Evolutionary conservation across 2,888 invertebrate species (phyloP).

Genomic region (Ophion slaviceki): DNA sequence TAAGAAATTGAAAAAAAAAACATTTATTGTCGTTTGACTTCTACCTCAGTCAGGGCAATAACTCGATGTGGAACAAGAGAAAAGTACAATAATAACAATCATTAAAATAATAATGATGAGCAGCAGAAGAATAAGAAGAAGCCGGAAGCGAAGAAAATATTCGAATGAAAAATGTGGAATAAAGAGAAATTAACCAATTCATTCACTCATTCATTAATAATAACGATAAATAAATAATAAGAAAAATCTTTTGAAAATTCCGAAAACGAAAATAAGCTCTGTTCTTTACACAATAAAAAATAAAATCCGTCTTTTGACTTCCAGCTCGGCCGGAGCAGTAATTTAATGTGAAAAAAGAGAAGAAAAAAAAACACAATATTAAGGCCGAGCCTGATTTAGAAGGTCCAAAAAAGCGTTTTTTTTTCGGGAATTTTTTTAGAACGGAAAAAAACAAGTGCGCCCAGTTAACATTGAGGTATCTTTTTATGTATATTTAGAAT

Average conservation of each 20-base stretch:
- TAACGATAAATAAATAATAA: neutral
- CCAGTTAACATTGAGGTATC: no score
- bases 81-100: neutral
- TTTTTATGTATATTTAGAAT: no score
- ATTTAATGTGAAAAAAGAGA: neutral
- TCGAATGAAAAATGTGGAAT: neutral
- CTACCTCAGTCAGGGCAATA: slow-evolving; percentile 13
- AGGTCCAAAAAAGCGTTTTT: no score
- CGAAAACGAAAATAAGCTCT: neutral
- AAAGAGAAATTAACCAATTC: neutral
- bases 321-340: neutral
- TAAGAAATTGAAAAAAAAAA: neutral
- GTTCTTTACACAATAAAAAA: neutral
- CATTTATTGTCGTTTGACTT: neutral
- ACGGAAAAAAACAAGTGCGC: no score
- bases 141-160: neutral
- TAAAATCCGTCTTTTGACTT: neutral
- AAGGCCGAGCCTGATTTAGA: no score
- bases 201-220: neutral
- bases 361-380: neutral
- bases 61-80: neutral
- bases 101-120: neutral
- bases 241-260: neutral
- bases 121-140: neutral
- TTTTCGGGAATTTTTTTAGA: no score